Percentiles rank a stretch among this genome's conserved stretches.
These are phyloP conservation scores for Bibio marci DNA, from an alignment of 2,888 invertebrate genomes.

Conservation along the genomic window DNA sequence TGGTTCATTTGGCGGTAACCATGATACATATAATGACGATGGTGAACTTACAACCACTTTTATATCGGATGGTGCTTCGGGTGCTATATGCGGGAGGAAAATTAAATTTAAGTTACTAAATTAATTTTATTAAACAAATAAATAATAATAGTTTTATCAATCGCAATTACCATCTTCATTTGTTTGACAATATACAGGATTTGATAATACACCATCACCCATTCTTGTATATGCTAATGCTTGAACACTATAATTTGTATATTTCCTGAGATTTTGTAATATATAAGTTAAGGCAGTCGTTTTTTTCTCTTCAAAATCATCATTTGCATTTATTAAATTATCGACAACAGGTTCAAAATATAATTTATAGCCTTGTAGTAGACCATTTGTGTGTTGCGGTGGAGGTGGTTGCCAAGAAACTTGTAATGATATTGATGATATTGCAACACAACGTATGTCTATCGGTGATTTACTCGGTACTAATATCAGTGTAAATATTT, in stretches of 20 bases:
- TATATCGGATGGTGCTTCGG: conserved; percentile 60
- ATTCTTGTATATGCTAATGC: conserved; percentile 61
- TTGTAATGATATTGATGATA: conserved; percentile 59
- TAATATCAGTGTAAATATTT: no score
- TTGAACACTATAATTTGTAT: conserved; percentile 66
- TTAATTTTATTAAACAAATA: background rate
- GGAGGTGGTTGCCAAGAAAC: conserved; percentile 68
- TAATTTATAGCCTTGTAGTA: conserved; percentile 58
- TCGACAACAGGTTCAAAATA: conserved; percentile 47
- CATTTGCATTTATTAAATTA: conserved; percentile 31
- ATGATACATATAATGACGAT: conserved; percentile 57
- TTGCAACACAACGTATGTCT: conserved; percentile 54
- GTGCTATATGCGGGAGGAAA: conserved; percentile 47
- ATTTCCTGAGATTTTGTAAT: conserved; percentile 51
- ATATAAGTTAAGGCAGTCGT: conserved; percentile 52
- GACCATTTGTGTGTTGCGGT: conserved; percentile 52
- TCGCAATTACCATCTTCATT: conserved; percentile 54
- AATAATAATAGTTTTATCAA: no score
- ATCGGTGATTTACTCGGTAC: conserved; percentile 66
- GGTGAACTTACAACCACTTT: conserved; percentile 61
- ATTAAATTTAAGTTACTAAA: no score
- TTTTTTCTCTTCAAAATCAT: conserved; percentile 41
- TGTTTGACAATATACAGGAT: conserved; percentile 52
- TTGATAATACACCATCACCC: conserved; percentile 54
- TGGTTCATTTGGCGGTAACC: conserved; percentile 55